phyloP scores from a whole-genome alignment of 2,888 invertebrate genomes.

The Nephrotoma appendiculata region DNA sequence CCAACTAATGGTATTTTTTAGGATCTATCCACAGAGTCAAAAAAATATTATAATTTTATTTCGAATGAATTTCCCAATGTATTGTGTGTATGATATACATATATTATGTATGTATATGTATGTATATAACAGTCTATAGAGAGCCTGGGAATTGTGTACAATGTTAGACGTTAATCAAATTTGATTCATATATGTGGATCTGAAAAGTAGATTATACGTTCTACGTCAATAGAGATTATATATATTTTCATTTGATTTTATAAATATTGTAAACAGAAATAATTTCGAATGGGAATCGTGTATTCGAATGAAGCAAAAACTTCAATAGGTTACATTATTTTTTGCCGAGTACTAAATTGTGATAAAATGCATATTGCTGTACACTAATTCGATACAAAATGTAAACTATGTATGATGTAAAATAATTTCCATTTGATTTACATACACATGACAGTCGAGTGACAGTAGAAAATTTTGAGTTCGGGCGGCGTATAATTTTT shows the following conservation, averaged over 20 bases:
- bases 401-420: too few relatives aligned
- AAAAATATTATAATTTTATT: not conserved
- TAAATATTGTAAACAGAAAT: not conserved
- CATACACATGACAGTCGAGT: too few relatives aligned
- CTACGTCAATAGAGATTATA: not conserved
- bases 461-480: too few relatives aligned
- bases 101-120: not conserved
- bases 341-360: too few relatives aligned
- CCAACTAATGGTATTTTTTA: not conserved
- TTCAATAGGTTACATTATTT: too few relatives aligned
- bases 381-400: too few relatives aligned
- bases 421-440: too few relatives aligned
- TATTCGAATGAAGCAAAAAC: too few relatives aligned
- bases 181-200: not conserved
- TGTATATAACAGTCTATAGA: not conserved
- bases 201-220: not conserved
- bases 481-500: too few relatives aligned
- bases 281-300: too few relatives aligned
- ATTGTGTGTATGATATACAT: not conserved
- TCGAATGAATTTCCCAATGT: not conserved
- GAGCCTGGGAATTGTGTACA: not conserved
- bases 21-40: not conserved
- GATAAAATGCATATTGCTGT: too few relatives aligned
- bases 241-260: not conserved
- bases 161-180: not conserved